Percentiles rank a stretch among this genome's conserved stretches.
Evolutionary conservation across 1,140 invertebrate genomes (phyloP).

Genomic region (Bombus confusus): DNA sequence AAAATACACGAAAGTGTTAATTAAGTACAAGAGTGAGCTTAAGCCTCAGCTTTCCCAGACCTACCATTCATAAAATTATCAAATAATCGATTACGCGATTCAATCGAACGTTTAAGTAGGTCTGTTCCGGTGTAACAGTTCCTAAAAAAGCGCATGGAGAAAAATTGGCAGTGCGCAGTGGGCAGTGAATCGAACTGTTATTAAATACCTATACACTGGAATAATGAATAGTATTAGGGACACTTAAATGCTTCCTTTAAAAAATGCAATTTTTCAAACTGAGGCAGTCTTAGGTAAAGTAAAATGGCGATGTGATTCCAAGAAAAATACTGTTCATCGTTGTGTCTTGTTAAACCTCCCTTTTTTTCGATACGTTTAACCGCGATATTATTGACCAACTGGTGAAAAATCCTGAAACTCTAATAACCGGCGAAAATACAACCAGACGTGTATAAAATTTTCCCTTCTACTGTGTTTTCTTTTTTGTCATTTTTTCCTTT

Average conservation of each 20-base stretch:
- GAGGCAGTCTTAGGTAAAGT: slow-evolving; percentile 58
- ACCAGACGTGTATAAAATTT: slow-evolving; percentile 47
- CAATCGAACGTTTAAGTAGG: slow-evolving; percentile 29
- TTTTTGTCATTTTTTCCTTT: neutral
- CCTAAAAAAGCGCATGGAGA: slow-evolving; percentile 49
- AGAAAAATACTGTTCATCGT: slow-evolving; percentile 63
- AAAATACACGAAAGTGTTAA: slow-evolving; percentile 57
- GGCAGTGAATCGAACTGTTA: slow-evolving; percentile 52
- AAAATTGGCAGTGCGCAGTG: slow-evolving; percentile 65
- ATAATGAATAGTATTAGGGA: slow-evolving; percentile 4
- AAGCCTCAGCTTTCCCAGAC: slow-evolving; percentile 60
- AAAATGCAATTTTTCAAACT: slow-evolving; percentile 49
- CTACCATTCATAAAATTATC: slow-evolving; percentile 32
- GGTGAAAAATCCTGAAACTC: neutral
- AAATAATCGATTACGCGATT: slow-evolving; percentile 27
- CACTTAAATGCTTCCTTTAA: slow-evolving; percentile 40
- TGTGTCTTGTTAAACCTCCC: slow-evolving; percentile 26
- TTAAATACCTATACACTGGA: slow-evolving; percentile 32
- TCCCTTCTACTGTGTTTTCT: neutral
- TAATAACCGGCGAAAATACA: slow-evolving; percentile 26
- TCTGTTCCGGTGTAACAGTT: slow-evolving; percentile 40
- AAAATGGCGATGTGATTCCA: slow-evolving; percentile 36
- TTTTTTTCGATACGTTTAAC: slow-evolving; percentile 19
- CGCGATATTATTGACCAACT: slow-evolving; percentile 21
- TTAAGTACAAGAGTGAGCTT: slow-evolving; percentile 73